A percentile compares a stretch with the other conserved stretches of the same genome.
Evolutionary conservation across 2,888 invertebrate genomes (phyloP).

Genomic region (Brachypterus glaber): DNA sequence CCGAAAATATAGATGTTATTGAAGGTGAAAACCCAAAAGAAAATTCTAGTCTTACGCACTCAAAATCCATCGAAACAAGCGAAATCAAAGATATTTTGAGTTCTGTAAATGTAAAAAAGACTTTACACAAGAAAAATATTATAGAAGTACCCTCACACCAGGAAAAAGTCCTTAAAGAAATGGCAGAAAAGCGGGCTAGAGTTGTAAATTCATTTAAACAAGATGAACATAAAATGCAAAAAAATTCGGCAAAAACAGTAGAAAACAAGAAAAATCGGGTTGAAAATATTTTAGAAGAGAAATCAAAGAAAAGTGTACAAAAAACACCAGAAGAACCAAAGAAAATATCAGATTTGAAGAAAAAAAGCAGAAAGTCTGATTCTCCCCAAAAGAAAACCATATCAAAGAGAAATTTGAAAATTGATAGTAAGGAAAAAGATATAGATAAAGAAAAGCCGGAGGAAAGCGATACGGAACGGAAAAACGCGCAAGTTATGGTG

Average conservation of each 20-base stretch:
- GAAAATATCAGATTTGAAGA: slow-evolving; percentile 8
- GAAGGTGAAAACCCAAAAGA: no score
- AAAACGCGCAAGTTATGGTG: slow-evolving; percentile 20
- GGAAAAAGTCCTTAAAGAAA: slow-evolving; percentile 22
- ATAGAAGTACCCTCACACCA: slow-evolving; percentile 3
- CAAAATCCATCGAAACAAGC: no score
- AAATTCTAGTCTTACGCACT: no score
- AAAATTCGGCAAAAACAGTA: neutral
- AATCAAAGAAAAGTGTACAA: slow-evolving; percentile 12
- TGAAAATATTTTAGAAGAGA: slow-evolving; percentile 7
- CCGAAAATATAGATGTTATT: no score
- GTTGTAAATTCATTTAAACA: slow-evolving; percentile 26
- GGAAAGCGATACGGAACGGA: neutral
- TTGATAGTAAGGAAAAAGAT: neutral
- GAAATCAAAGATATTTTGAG: neutral
- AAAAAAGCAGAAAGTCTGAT: slow-evolving; percentile 12
- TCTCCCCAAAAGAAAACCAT: slow-evolving; percentile 13
- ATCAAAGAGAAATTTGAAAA: slow-evolving; percentile 1
- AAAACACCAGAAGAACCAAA: neutral
- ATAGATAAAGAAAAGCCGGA: slow-evolving; percentile 5
- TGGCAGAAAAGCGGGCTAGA: slow-evolving; percentile 30
- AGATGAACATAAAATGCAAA: neutral
- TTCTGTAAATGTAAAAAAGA: neutral
- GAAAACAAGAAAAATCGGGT: neutral
- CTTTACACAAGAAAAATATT: neutral